phyloP scores from a whole-genome alignment of 2,797 vertebrate genomes.

The Galagoides demidoff region DNA sequence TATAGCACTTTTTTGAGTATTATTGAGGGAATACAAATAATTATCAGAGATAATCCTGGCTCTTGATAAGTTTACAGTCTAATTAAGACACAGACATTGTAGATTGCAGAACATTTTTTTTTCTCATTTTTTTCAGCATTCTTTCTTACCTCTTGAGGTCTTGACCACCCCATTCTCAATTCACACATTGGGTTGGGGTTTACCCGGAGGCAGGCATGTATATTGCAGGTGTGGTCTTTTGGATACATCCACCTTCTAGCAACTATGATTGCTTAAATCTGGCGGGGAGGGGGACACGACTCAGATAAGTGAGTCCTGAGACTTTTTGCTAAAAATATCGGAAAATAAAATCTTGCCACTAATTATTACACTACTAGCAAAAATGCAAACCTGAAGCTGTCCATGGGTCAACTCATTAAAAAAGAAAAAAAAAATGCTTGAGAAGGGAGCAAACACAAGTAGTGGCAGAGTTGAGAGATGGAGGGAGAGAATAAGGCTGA shows the following conservation, averaged over 20 bases:
- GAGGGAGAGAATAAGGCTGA: background rate
- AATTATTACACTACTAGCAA: background rate
- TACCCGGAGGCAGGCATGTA: background rate
- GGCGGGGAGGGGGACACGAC: background rate
- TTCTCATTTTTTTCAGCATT: background rate
- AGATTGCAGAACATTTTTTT: background rate
- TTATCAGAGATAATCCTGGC: background rate
- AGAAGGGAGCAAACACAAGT: background rate
- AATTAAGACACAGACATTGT: background rate
- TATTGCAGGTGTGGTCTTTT: background rate
- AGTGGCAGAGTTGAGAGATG: background rate
- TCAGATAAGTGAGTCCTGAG: background rate
- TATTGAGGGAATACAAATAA: background rate
- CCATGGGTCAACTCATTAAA: background rate
- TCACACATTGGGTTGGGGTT: background rate
- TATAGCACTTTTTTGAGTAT: background rate
- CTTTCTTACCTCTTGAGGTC: background rate
- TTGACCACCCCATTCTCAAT: background rate
- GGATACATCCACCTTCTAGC: background rate
- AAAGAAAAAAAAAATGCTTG: background rate
- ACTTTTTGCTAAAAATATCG: background rate
- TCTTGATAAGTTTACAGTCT: background rate
- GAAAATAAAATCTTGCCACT: background rate
- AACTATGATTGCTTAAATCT: background rate
- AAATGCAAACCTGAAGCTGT: background rate